Evolutionary conservation across 2,797 vertebrate species (phyloP).

Genomic region (Aratinga solstitialis): DNA sequence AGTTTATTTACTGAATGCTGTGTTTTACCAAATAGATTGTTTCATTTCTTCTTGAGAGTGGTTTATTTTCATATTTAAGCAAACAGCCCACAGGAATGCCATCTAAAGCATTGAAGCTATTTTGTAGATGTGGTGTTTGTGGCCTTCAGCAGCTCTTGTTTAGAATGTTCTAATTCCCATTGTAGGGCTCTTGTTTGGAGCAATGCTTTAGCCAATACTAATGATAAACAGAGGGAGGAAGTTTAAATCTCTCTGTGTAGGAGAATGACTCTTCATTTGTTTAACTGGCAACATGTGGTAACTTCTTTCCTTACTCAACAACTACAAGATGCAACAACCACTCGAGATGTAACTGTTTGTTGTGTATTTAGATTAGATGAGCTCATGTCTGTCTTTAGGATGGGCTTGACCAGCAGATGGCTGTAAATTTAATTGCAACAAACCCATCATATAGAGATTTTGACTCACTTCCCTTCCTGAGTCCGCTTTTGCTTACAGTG

Average conservation of each 20-base stretch:
- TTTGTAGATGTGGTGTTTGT: background rate
- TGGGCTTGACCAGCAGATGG: background rate
- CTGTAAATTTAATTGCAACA: background rate
- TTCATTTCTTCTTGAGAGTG: background rate
- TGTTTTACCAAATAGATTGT: background rate
- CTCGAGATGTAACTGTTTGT: background rate
- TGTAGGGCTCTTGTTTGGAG: background rate
- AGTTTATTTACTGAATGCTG: conserved; percentile 19
- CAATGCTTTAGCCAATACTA: background rate
- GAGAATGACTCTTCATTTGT: background rate
- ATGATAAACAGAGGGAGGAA: background rate
- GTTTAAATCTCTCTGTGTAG: background rate
- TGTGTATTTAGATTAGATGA: background rate
- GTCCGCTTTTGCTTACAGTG: background rate
- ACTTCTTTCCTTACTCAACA: background rate
- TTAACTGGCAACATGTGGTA: background rate
- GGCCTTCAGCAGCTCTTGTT: background rate
- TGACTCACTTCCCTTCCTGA: background rate
- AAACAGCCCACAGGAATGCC: background rate
- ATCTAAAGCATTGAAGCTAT: background rate
- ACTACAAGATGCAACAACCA: background rate
- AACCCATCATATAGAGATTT: background rate
- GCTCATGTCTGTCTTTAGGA: background rate
- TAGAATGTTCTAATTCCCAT: background rate
- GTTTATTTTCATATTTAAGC: conserved; percentile 13